phyloP scores from a whole-genome alignment of 2,888 invertebrate species.

The Chrysolina haemoptera region DNA sequence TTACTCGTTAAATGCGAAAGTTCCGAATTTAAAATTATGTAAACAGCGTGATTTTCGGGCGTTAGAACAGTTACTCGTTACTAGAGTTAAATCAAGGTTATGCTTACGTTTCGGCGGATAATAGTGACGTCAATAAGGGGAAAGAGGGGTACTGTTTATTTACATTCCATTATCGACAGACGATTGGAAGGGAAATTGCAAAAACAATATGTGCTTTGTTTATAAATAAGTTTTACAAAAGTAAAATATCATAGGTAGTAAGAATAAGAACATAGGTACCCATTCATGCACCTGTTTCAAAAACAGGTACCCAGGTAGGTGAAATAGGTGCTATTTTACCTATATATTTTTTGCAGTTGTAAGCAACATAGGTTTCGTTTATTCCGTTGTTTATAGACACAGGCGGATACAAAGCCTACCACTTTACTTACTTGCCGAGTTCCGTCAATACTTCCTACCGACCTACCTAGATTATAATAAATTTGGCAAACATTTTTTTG shows the following conservation, averaged over 20 bases:
- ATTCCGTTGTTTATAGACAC: too few species aligned
- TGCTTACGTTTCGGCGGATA: slow-evolving; percentile 38
- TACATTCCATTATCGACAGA: slow-evolving; percentile 52
- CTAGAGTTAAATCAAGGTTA: slow-evolving; percentile 40
- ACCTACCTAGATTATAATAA: too few species aligned
- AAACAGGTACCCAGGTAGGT: background rate
- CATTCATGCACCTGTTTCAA: background rate
- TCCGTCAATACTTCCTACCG: too few species aligned
- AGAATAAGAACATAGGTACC: too few species aligned
- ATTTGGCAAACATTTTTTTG: too few species aligned
- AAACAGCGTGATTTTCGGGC: slow-evolving; percentile 37
- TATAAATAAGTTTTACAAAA: slow-evolving; percentile 7
- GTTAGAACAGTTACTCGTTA: slow-evolving; percentile 37
- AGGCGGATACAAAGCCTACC: too few species aligned
- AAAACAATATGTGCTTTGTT: background rate
- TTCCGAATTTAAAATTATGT: slow-evolving; percentile 33
- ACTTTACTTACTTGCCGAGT: too few species aligned
- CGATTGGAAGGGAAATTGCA: background rate
- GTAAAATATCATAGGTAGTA: slow-evolving; percentile 2
- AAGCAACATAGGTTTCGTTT: too few species aligned
- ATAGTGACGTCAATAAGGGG: slow-evolving; percentile 41
- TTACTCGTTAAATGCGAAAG: slow-evolving; percentile 16
- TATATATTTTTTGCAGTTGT: too few species aligned
- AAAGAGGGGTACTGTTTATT: slow-evolving; percentile 56
- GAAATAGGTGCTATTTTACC: too few species aligned